Conservation (phyloP, 2,888 invertebrate genomes). For the Drosophila mulleri region DNA sequence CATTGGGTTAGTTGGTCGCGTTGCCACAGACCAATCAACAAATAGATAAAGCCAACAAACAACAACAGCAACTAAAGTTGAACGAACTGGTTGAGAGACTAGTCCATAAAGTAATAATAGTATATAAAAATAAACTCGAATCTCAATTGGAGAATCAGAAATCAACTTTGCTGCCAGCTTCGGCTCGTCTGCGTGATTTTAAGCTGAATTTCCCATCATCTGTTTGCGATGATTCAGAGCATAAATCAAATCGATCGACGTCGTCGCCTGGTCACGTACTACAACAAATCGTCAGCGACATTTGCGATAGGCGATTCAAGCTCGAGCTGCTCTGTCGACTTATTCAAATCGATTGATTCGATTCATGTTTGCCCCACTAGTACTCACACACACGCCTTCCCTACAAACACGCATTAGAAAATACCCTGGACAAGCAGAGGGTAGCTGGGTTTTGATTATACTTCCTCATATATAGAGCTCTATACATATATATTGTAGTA, state of each 20-base stretch:
- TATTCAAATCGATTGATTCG: conserved; percentile 73
- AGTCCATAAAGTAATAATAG: not conserved
- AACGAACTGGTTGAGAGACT: conserved; percentile 36
- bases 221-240: conserved; percentile 55
- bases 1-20: conserved; percentile 55
- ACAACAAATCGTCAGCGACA: conserved; percentile 45
- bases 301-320: conserved; percentile 43
- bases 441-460: not conserved
- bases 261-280: conserved; percentile 56
- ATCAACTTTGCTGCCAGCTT: not conserved
- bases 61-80: conserved; percentile 36
- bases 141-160: conserved; percentile 16
- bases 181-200: conserved; percentile 15
- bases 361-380: conserved; percentile 30
- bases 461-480: too few relatives aligned
- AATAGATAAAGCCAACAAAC: conserved; percentile 32
- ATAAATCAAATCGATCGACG: conserved; percentile 51
- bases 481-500: not conserved
- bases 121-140: conserved; percentile 1
- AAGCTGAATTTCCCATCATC: conserved; percentile 33
- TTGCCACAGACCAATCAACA: conserved; percentile 23
- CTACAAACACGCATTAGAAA: not conserved
- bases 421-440: conserved; percentile 7
- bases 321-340: conserved; percentile 43
- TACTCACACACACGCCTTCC: not conserved